Percentiles rank a stretch among this genome's conserved stretches.
These are phyloP conservation scores for Drosophila nr. medialis DNA, from an alignment of 2,888 invertebrate species.

Conservation along the genomic window DNA sequence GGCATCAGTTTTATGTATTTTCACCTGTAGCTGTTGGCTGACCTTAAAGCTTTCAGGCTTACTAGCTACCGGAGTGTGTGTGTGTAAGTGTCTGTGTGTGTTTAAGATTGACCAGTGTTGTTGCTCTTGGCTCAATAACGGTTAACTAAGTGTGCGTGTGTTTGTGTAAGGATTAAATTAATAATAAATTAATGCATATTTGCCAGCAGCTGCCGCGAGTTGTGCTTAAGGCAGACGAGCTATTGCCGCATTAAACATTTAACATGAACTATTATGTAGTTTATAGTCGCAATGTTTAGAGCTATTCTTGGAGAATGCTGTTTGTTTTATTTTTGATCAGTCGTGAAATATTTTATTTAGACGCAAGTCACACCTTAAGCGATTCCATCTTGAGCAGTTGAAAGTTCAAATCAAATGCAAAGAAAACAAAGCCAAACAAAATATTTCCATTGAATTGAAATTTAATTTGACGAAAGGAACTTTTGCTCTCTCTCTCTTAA, in stretches of 20 bases:
- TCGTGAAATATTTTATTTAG: not conserved
- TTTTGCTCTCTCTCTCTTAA: slow-evolving; percentile 26
- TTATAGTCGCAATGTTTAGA: not conserved
- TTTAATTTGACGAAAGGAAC: not conserved
- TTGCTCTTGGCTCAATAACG: slow-evolving; percentile 43
- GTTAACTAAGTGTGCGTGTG: slow-evolving; percentile 5
- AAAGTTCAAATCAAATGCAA: not conserved
- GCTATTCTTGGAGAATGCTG: not conserved
- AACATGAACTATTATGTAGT: not conserved
- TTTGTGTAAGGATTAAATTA: slow-evolving; percentile 22
- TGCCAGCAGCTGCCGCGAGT: not conserved
- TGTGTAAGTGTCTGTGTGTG: slow-evolving; percentile 7
- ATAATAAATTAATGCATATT: slow-evolving; percentile 26
- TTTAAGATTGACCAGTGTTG: slow-evolving; percentile 56
- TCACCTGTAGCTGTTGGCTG: slow-evolving; percentile 29
- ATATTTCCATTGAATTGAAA: slow-evolving; percentile 6
- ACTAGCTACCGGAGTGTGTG: slow-evolving; percentile 2
- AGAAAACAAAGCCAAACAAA: not conserved
- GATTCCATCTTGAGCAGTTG: not conserved
- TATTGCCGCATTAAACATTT: not conserved
- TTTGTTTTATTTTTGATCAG: not conserved
- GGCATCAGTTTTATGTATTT: slow-evolving; percentile 27
- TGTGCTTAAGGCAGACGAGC: not conserved
- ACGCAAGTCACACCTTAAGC: not conserved
- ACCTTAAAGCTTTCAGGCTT: slow-evolving; percentile 35